A percentile compares a stretch with the other conserved stretches of the same genome.
Evolutionary conservation across 2,888 invertebrate genomes (phyloP).

Genomic region (Ptychoptera contaminata): DNA sequence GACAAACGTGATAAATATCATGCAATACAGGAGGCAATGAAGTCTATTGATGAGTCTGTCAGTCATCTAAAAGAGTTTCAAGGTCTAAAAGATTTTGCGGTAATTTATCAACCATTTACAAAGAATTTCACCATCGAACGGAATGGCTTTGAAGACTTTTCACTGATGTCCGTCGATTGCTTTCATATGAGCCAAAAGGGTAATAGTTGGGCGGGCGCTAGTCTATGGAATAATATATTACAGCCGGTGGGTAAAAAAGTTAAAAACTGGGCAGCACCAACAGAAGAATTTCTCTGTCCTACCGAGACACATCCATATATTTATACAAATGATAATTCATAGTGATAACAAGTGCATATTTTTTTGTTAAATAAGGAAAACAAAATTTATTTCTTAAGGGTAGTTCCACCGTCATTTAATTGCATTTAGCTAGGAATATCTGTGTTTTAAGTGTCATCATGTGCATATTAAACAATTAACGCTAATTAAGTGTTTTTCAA

Average conservation of each 20-base stretch:
- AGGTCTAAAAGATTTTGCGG: slow-evolving; percentile 34
- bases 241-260: slow-evolving; percentile 33
- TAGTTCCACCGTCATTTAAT: no score
- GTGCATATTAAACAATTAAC: no score
- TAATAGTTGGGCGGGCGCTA: slow-evolving; percentile 30
- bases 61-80: slow-evolving; percentile 30
- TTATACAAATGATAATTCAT: slow-evolving; percentile 18
- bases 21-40: slow-evolving; percentile 12
- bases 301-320: slow-evolving; percentile 33
- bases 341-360: no score
- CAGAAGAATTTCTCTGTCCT: slow-evolving; percentile 32
- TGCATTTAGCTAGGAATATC: no score
- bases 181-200: slow-evolving; percentile 40
- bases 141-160: slow-evolving; percentile 27
- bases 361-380: no score
- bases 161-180: slow-evolving; percentile 36
- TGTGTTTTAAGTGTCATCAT: no score
- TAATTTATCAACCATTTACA: slow-evolving; percentile 33
- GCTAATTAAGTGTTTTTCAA: no score
- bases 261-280: slow-evolving; percentile 21
- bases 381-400: no score
- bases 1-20: slow-evolving; percentile 12
- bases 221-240: slow-evolving; percentile 39
- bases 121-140: slow-evolving; percentile 18
- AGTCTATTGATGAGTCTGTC: slow-evolving; percentile 30